Evolutionary conservation across 2,113 vertebrate genomes (phyloP), one percentile per base, ranked within the genome.

Genomic region (Podocnemis expansa): DNA sequence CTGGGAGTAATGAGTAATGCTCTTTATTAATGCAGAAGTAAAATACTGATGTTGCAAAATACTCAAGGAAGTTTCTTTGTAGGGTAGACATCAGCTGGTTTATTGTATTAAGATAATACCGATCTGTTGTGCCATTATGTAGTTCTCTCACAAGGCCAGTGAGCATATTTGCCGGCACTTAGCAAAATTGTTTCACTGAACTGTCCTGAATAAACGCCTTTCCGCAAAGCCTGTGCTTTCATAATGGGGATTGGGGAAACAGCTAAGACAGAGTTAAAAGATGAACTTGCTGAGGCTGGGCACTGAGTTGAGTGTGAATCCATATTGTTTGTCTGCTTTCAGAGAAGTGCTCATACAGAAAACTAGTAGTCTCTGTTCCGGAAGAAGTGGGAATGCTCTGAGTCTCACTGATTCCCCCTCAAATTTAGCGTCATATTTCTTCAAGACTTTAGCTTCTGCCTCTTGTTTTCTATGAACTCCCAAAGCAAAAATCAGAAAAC

Each of bases 211-310:
- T 73, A 73, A 75, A 75, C 11, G 41, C 22, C 73, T 14, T 76
- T 25, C 24, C 52, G 43, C 19, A 17, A 41, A 27, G 73, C 7
- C 41, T 76, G 38, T 45, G 22, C 22, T 76, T 29, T 76, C 73
- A 13, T 22, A 76, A 76, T 27, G 73, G n/a, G n/a, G 19, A 8
- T 47, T 47, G 47, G 47, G 47, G 47, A 47, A 47, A 10, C 47
- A 47, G 47, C 47, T 47, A 47, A 47, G 47, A 47, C 47, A 58
- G 90, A 96, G 96, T 96, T 94, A 76, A 63, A 94, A 2, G 7
- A 3, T 0, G 80, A 88, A 80, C 47, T 84, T 17, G 1, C 2
- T 27, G 24, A 21, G 29, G 82, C 27, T 16, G 78, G 78, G 8
- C 60, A 27, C 7, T 58, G 85, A 85, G 29, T 10, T 49, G 52